Base-by-base conservation (phyloP, 2,888 invertebrate species). In the Hermaeophaga mercurialis region DNA sequence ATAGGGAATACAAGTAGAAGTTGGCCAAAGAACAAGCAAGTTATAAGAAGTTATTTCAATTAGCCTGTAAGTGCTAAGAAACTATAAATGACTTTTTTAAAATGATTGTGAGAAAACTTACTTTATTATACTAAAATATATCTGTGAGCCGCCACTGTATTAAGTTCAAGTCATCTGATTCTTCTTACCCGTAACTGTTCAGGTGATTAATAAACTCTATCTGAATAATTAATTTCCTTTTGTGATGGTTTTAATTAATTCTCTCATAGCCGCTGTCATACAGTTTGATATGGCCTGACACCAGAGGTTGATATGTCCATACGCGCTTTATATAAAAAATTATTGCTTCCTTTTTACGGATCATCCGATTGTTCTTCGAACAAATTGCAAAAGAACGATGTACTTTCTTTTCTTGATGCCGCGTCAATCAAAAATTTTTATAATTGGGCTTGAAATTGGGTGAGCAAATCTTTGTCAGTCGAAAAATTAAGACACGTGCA, bases 161-260 rank as follows among this genome's bases (percentile, higher is more conserved):
- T 34, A 44, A 26, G 18, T 43, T 57, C 36, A 11, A 47, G 41
- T 52, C 47, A 43, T 47, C 34, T 33, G 33, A 52, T 52, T 60
- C 54, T 45, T 57, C 54, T 50, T 52, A 46, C 52, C 44, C 38
- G 46, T 59, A 59, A 54, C 59, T 46, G 54, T 59, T 57, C 22
- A 19, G 28, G 50, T 64, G 62, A 67, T 64, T 67, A 65, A 67
- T 66, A 62, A 48, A 58, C 58, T 57, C 56, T 55, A 54, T 41
- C 55, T 38, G 34, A 48, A 66, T 67, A 63, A 67, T 67, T 64
- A 65, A 65, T 66, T 66, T 63, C 44, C 58, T 58, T 63, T 65
- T 63, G 63, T 65, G 57, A 54, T 53, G 50, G 39, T 54, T 62
- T 64, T 60, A 64, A 67, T 66, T 62, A 62, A 66, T 61, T 64